Evolutionary conservation across 2,888 invertebrate genomes (phyloP), one percentile per base, ranked within the genome.

Genomic region (Cistogaster globosa): DNA sequence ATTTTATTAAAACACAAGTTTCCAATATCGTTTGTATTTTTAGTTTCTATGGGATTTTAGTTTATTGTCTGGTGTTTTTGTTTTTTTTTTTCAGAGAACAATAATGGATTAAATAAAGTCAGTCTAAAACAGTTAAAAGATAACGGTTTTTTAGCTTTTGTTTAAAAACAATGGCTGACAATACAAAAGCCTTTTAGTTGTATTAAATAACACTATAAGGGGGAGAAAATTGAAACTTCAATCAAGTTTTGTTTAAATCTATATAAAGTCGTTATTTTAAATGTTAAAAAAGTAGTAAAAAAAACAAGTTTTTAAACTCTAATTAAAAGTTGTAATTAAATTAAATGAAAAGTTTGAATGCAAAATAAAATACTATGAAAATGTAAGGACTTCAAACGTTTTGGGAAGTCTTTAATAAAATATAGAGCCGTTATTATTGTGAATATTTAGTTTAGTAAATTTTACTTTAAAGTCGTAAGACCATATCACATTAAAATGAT

Each of bases 81-180:
- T 42, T 71, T n/a, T 26, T 16, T 38, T 79, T 57, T 22, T 16
- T 45, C 14, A 26, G 65, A 58, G 72, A 67, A 74, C 45, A 67
- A 74, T 80, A 80, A 74, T 80, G 80, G 80, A 80, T 80, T 80
- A 80, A 80, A 74, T 78, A 80, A 53, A 80, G 20, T 74, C 58
- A 80, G 20, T 68, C 74, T 80, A 67, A 80, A 67, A 80, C 20
- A 65, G 14, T 71, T 62, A 32, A 55, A 26, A 60, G 53, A 55
- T 42, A 62, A 38, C 38, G 16, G 32, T 32, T 26, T 26, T 26
- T 26, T 26, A 36, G 22, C 72, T 74, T 74, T 80, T 80, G 74
- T 80, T 80, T 22, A 32, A 38, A 80, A 60, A 80, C 80, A 80
- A 80, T 58, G 42, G 45, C 32, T 20, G 67, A 6, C 42, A 22